These are phyloP conservation scores for Argya squamiceps DNA, from an alignment of 2,797 vertebrate species.

Conservation along the genomic window DNA sequence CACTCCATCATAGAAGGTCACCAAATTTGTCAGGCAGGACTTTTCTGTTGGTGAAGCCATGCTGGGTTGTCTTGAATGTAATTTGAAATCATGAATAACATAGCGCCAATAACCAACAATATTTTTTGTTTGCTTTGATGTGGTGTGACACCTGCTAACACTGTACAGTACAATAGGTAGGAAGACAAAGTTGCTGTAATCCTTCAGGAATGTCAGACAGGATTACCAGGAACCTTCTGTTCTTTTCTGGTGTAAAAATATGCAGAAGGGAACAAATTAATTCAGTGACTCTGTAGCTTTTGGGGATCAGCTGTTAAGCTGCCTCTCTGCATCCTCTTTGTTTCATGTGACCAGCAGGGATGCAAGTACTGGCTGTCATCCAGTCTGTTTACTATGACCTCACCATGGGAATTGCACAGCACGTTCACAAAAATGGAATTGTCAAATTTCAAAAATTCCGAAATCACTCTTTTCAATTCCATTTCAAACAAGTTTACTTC, in stretches of 20 bases:
- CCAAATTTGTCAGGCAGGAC: not conserved
- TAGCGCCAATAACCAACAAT: not conserved
- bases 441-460: not conserved
- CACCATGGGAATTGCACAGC: not conserved
- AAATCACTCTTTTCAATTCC: not conserved
- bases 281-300: not conserved
- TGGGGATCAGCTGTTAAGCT: not conserved
- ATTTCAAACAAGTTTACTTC: not conserved
- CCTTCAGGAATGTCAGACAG: not conserved
- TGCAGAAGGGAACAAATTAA: conserved; percentile 12
- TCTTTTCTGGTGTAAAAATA: conserved; percentile 22
- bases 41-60: not conserved
- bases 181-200: not conserved
- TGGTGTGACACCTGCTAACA: not conserved
- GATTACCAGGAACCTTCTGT: not conserved
- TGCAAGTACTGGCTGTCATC: not conserved
- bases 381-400: not conserved
- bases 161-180: not conserved
- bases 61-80: not conserved
- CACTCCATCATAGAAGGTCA: not conserved
- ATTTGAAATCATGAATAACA: not conserved
- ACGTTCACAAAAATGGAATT: not conserved
- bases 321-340: not conserved
- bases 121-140: not conserved
- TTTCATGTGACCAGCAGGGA: not conserved